phyloP scores from a whole-genome alignment of 1,140 invertebrate genomes.

The Drosophila mauritiana region DNA sequence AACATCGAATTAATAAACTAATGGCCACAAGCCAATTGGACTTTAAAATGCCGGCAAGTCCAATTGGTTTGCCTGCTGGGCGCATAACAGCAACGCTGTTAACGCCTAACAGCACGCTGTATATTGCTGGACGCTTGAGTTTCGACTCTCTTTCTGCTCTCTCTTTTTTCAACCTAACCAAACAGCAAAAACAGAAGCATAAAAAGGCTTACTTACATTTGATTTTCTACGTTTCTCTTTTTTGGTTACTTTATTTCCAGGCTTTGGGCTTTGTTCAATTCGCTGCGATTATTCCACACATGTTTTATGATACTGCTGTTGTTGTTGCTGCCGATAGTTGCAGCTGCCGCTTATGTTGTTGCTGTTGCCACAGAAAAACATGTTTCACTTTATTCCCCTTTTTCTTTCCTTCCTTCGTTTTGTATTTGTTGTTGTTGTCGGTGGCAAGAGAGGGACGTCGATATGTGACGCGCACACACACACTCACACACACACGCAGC shows the following conservation, averaged over 20 bases:
- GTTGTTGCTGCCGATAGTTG: conserved; percentile 32
- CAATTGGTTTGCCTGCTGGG: conserved; percentile 20
- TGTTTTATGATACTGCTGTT: conserved; percentile 15
- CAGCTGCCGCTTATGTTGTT: conserved; percentile 13
- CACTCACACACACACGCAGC: conserved; percentile 18
- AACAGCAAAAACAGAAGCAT: conserved; percentile 34
- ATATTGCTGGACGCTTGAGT: conserved; percentile 28
- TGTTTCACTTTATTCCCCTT: conserved; percentile 37
- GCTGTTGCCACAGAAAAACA: conserved; percentile 46
- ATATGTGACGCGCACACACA: conserved; percentile 30
- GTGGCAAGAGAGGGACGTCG: conserved; percentile 35
- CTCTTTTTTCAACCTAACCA: conserved; percentile 47
- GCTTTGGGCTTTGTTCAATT: conserved; percentile 6
- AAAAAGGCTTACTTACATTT: conserved; percentile 35
- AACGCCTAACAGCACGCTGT: conserved; percentile 34
- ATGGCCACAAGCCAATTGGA: conserved; percentile 19
- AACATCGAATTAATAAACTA: background rate
- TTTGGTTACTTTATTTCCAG: conserved; percentile 7
- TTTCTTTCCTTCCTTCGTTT: background rate
- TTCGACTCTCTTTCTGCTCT: conserved; percentile 7
- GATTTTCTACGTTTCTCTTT: conserved; percentile 8
- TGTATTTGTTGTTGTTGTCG: conserved; percentile 31
- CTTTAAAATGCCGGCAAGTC: conserved; percentile 46
- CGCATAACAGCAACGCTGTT: conserved; percentile 38
- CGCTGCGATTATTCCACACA: conserved; percentile 18